Conservation (phyloP, 2,797 vertebrate genomes). For the Glyptemys insculpta region DNA sequence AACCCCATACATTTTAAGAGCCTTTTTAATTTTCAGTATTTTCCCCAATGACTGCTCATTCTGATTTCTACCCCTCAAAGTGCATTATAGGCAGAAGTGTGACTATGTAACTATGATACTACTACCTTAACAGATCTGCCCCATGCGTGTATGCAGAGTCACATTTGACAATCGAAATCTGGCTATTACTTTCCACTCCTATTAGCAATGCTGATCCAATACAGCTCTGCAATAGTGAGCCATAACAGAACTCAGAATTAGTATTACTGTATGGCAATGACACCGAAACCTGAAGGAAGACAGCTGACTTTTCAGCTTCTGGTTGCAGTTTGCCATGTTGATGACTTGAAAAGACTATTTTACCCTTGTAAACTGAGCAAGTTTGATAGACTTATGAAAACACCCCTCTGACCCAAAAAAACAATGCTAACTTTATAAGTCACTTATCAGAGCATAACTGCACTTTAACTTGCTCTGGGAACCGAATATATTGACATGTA, state of each 20-base stretch:
- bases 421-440: neutral
- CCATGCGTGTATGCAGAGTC: neutral
- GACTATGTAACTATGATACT: neutral
- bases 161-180: neutral
- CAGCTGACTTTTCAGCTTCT: rapidly evolving
- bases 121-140: neutral
- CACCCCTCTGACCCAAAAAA: neutral
- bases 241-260: neutral
- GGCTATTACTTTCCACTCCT: rapidly evolving
- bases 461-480: neutral
- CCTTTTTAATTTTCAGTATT: neutral
- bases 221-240: rapidly evolving
- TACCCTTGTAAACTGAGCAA: neutral
- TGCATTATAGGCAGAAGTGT: neutral
- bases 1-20: neutral
- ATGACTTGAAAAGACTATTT: neutral
- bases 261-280: neutral
- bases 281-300: neutral
- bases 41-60: neutral
- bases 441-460: neutral
- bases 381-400: neutral
- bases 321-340: neutral
- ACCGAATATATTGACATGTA: neutral
- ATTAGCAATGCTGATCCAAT: neutral
- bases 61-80: neutral